A percentile compares a stretch with the other conserved stretches of the same genome.
phyloP scores from a whole-genome alignment of 2,113 vertebrate genomes.

The Phycodurus eques region DNA sequence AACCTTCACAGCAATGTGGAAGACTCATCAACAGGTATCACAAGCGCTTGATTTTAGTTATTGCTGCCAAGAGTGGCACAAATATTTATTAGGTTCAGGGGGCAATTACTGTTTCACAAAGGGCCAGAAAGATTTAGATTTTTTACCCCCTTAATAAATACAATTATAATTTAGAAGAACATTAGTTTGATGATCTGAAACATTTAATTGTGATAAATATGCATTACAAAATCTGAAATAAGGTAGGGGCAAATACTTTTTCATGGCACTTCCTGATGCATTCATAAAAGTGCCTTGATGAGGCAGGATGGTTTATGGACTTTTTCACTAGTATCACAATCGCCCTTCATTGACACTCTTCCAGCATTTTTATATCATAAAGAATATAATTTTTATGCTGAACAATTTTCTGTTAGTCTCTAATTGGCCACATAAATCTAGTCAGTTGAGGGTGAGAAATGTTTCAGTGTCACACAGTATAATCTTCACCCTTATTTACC shows the following conservation, averaged over 20 bases:
- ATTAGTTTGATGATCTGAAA: neutral
- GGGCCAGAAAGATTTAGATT: too few species aligned
- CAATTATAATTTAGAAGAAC: neutral
- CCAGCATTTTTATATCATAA: slow-evolving; percentile 78
- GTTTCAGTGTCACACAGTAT: slow-evolving; percentile 99
- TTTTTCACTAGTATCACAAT: slow-evolving; percentile 70
- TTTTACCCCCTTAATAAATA: neutral
- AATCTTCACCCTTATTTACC: slow-evolving; percentile 99
- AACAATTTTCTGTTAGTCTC: slow-evolving; percentile 99
- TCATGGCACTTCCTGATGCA: slow-evolving; percentile 9
- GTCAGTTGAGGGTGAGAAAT: slow-evolving; percentile 98
- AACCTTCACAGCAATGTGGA: too few species aligned
- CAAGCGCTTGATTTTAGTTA: too few species aligned
- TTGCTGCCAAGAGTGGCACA: too few species aligned
- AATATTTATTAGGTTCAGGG: too few species aligned
- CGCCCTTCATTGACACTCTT: slow-evolving; percentile 72
- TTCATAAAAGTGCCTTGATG: slow-evolving; percentile 44
- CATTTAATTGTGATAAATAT: neutral
- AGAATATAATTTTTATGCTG: slow-evolving; percentile 99
- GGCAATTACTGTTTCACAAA: too few species aligned
- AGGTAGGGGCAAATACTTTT: neutral
- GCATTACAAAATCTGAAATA: neutral
- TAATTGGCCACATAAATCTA: slow-evolving; percentile 99
- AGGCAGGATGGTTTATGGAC: slow-evolving; percentile 82
- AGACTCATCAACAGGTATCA: too few species aligned